Base-by-base conservation (phyloP, 1,140 invertebrate species). In the Adoxophyes honmai region DNA sequence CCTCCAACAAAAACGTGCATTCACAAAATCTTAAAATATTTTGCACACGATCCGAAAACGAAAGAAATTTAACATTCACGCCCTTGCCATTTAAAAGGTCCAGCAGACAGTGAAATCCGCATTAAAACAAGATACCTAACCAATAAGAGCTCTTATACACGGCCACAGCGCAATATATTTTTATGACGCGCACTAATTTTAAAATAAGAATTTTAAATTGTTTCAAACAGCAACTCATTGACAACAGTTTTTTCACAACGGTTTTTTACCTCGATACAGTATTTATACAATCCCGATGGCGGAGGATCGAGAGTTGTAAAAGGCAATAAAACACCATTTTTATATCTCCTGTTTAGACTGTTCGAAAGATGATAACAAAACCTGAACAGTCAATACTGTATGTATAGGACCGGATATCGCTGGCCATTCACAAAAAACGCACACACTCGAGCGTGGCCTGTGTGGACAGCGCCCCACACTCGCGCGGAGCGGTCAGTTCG, bases 271-370 rank as follows among this genome's bases (percentile, higher is more conserved):
- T 68, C 62, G 61, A 63, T 21, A 60, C 61, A 68, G 68, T 78
- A 67, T 66, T 60, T 70, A 65, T 59, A 66, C 68, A 34, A 64
- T 70, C 66, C 82, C 79, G 75, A 78, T 77, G 81, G 76, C 78
- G 73, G 78, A 75, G 77, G 66, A 70, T 55, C 66, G 69, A 71
- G 75, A 61, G 79, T 73, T 84, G 78, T 87, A 82, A 84, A 86
- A 78, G 57, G 78, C 64, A 81, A 88, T 88, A 88, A 88, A 86
- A 83, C 79, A 80, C 78, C 73, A 85, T 86, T 86, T 88, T 88
- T 88, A 88, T 88, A 84, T 86, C 75, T 73, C 65, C 56, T 88
- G 78, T 88, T 88, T 88, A 88, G 84, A 88, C 84, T 82, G 73
- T 64, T 64, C 68, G 76, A 79, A 77, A 79, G 78, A 71, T 88